A percentile compares a stretch with the other conserved stretches of the same genome.
phyloP scores from a whole-genome alignment of 2,888 invertebrate genomes.

The Dicyrtoma fusca region DNA sequence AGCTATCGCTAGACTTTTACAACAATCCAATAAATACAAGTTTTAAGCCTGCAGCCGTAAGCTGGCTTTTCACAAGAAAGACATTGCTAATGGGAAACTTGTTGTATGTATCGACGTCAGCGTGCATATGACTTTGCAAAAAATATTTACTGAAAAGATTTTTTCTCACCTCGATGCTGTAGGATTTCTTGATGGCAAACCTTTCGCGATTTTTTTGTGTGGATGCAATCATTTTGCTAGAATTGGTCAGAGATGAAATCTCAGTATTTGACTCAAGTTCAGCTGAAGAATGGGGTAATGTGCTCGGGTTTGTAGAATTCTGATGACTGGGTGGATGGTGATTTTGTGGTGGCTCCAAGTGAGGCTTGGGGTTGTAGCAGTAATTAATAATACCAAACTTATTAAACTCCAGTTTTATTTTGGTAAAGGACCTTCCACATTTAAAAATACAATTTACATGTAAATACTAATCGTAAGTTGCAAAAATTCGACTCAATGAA shows the following conservation, averaged over 20 bases:
- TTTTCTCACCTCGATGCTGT: conserved; percentile 90
- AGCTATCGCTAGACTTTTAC: too few species aligned
- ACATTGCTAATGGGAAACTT: too few species aligned
- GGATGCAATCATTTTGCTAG: conserved; percentile 74
- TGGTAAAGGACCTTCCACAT: neutral
- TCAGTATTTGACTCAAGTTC: conserved; percentile 24
- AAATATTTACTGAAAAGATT: too few species aligned
- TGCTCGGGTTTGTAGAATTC: neutral
- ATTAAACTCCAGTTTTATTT: conserved; percentile 56
- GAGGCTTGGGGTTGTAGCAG: conserved; percentile 53
- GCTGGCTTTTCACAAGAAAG: too few species aligned
- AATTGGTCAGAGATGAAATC: conserved; percentile 20
- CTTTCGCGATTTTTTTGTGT: conserved; percentile 93
- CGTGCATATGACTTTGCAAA: too few species aligned
- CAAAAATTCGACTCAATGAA: too few species aligned
- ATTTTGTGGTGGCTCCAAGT: conserved; percentile 48
- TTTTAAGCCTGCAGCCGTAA: too few species aligned
- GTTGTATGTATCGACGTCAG: too few species aligned
- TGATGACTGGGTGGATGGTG: conserved; percentile 23
- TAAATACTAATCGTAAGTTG: too few species aligned
- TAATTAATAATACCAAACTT: conserved; percentile 56
- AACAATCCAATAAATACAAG: too few species aligned
- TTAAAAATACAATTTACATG: neutral
- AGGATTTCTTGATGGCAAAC: conserved; percentile 96
- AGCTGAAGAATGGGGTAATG: conserved; percentile 28